Percentiles rank a stretch among this genome's conserved stretches.
Evolutionary conservation across 2,797 vertebrate genomes (phyloP).

Genomic region (Scarus forsteni): DNA sequence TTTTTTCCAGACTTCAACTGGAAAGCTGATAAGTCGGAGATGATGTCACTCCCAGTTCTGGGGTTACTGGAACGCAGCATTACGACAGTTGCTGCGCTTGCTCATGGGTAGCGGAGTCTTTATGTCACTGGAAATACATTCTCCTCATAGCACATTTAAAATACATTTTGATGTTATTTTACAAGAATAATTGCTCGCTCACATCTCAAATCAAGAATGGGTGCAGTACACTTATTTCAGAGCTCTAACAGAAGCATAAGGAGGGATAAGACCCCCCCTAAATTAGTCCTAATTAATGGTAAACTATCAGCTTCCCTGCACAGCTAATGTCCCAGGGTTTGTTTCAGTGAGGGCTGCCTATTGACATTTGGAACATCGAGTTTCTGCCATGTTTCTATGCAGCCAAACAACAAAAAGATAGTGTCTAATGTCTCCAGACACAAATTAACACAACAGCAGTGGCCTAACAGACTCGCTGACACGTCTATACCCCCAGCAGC

Average conservation of each 20-base stretch:
- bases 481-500: constrained; percentile 2
- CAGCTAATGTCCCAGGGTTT: neutral
- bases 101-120: too few relatives aligned
- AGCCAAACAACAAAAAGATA: constrained; percentile 7
- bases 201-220: constrained; percentile 18
- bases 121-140: too few relatives aligned
- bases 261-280: neutral
- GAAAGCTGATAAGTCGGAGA: too few relatives aligned
- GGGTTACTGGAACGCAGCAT: too few relatives aligned
- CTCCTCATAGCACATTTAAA: too few relatives aligned
- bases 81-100: too few relatives aligned
- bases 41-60: too few relatives aligned
- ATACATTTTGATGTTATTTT: neutral
- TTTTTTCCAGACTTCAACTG: too few relatives aligned
- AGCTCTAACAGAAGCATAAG: neutral
- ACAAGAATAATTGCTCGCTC: neutral
- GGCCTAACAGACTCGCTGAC: neutral
- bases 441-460: constrained; percentile 16
- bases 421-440: constrained; percentile 24
- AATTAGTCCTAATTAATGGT: neutral
- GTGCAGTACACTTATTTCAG: constrained; percentile 8
- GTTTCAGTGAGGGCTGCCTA: neutral
- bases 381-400: constrained; percentile 7
- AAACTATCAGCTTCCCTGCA: neutral
- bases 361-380: constrained; percentile 15